Conservation (phyloP, 2,888 invertebrate genomes). For the Pyralis farinalis region DNA sequence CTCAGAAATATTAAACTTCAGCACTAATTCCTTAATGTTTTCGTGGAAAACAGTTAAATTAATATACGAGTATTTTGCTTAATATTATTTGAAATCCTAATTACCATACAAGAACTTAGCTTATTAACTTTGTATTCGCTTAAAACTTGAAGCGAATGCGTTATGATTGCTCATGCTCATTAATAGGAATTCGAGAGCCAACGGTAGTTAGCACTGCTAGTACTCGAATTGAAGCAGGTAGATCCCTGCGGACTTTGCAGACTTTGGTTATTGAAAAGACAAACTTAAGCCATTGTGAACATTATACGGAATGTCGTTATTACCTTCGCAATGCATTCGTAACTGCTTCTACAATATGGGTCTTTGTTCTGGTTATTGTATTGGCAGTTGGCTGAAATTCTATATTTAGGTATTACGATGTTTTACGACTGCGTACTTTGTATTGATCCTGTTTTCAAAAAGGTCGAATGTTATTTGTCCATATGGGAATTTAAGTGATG, state of each 20-base stretch:
- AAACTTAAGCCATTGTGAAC: conserved; percentile 50
- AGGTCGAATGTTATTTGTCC: conserved; percentile 28
- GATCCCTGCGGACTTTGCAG: conserved; percentile 26
- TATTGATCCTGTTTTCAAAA: conserved; percentile 35
- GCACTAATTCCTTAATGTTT: conserved; percentile 10
- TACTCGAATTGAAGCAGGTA: conserved; percentile 32
- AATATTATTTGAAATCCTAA: conserved; percentile 26
- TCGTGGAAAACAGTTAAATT: conserved; percentile 19
- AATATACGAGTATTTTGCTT: not conserved
- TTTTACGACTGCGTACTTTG: not conserved
- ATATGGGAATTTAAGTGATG: conserved; percentile 50
- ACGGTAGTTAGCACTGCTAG: conserved; percentile 33
- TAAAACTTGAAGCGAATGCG: conserved; percentile 21
- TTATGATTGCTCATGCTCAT: conserved; percentile 24
- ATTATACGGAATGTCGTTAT: conserved; percentile 38
- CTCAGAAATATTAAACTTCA: conserved; percentile 7
- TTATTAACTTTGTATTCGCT: not conserved
- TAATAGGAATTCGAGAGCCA: conserved; percentile 28
- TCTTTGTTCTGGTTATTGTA: conserved; percentile 24
- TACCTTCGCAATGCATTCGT: conserved; percentile 34
- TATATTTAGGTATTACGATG: conserved; percentile 3
- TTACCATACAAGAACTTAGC: not conserved
- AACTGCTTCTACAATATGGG: conserved; percentile 23
- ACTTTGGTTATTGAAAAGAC: conserved; percentile 34
- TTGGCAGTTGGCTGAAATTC: conserved; percentile 23